Percentiles rank a stretch among this genome's conserved stretches.
Evolutionary conservation across 2,113 vertebrate genomes (phyloP).

Genomic region (Dinomys branickii): DNA sequence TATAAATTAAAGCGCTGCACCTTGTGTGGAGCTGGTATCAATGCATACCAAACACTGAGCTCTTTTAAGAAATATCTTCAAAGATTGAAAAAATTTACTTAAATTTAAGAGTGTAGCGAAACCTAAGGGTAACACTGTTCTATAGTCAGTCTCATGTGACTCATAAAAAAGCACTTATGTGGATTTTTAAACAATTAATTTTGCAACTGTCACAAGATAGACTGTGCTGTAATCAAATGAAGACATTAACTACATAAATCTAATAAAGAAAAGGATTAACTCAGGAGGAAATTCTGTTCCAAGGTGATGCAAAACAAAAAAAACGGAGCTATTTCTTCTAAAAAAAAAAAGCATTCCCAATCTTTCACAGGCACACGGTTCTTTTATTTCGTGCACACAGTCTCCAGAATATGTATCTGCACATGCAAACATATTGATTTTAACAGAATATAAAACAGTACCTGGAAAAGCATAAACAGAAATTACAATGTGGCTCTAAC

Average conservation of each 20-base stretch:
- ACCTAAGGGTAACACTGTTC: slow-evolving; percentile 44
- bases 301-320: slow-evolving; percentile 73
- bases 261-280: slow-evolving; percentile 68
- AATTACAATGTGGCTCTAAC: slow-evolving; percentile 45
- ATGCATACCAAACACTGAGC: slow-evolving; percentile 25
- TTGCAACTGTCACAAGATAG: slow-evolving; percentile 81
- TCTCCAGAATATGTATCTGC: slow-evolving; percentile 59
- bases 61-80: slow-evolving; percentile 57
- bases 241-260: slow-evolving; percentile 76
- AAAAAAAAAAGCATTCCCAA: slow-evolving; percentile 69
- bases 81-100: slow-evolving; percentile 75
- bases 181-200: slow-evolving; percentile 86
- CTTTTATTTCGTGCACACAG: not conserved
- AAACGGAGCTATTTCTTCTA: slow-evolving; percentile 70
- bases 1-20: slow-evolving; percentile 45
- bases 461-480: slow-evolving; percentile 1
- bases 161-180: slow-evolving; percentile 85
- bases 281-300: slow-evolving; percentile 73
- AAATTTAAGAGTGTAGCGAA: slow-evolving; percentile 75
- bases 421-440: slow-evolving; percentile 37
- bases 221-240: slow-evolving; percentile 73
- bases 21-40: not conserved
- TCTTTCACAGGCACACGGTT: slow-evolving; percentile 73
- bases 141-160: slow-evolving; percentile 74
- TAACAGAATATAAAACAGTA: slow-evolving; percentile 50